A percentile compares a stretch with the other conserved stretches of the same genome.
Evolutionary conservation across 1,140 invertebrate species (phyloP).

Genomic region (Drosophila lowei): DNA sequence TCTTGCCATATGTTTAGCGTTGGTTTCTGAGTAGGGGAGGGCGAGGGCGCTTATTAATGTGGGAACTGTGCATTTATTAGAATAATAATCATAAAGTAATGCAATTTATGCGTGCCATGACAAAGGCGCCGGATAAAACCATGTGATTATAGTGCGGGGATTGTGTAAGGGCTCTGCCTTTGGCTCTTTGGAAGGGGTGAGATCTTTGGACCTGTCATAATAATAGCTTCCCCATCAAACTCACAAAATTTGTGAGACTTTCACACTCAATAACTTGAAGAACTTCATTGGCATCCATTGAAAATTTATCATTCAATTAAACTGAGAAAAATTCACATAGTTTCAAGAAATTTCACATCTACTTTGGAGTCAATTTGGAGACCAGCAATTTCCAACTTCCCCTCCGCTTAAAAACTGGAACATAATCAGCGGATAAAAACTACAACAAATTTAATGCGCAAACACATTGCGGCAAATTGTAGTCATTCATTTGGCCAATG

Average conservation of each 20-base stretch:
- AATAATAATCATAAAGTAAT: slow-evolving; percentile 72
- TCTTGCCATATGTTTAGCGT: slow-evolving; percentile 38
- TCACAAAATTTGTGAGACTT: neutral
- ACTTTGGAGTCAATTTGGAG: slow-evolving; percentile 27
- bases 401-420: slow-evolving; percentile 5
- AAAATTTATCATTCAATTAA: slow-evolving; percentile 1
- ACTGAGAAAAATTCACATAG: slow-evolving; percentile 1
- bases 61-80: slow-evolving; percentile 73
- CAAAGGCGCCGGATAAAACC: slow-evolving; percentile 51
- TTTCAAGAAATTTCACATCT: slow-evolving; percentile 25
- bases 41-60: slow-evolving; percentile 69
- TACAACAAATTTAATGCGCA: slow-evolving; percentile 51
- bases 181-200: slow-evolving; percentile 14
- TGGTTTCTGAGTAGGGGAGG: slow-evolving; percentile 30
- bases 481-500: slow-evolving; percentile 60
- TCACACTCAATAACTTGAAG: slow-evolving; percentile 1
- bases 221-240: neutral
- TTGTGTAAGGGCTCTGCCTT: slow-evolving; percentile 44
- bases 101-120: slow-evolving; percentile 70
- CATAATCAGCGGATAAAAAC: slow-evolving; percentile 36
- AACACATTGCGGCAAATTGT: slow-evolving; percentile 59
- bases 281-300: slow-evolving; percentile 5
- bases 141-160: slow-evolving; percentile 42
- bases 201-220: slow-evolving; percentile 2
- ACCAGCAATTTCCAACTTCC: slow-evolving; percentile 23